These are phyloP conservation scores for Chrysoperla carnea DNA, from an alignment of 1,140 invertebrate species.

Conservation along the genomic window DNA sequence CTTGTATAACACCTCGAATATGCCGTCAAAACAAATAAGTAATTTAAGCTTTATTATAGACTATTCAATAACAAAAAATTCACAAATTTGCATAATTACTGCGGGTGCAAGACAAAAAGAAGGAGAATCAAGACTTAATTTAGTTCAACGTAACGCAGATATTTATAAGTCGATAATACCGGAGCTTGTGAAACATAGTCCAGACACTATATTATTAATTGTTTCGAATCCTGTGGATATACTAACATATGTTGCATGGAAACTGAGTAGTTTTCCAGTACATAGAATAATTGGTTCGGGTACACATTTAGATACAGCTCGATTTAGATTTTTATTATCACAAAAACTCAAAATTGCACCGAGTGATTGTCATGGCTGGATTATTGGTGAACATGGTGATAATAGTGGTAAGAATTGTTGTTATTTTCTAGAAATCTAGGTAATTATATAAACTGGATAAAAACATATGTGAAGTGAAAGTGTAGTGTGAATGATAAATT, in stretches of 20 bases:
- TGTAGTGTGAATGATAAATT: too few relatives aligned
- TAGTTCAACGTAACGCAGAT: constrained; percentile 79
- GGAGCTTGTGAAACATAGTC: constrained; percentile 65
- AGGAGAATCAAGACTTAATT: constrained; percentile 61
- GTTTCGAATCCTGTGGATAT: constrained; percentile 86
- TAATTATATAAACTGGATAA: too few relatives aligned
- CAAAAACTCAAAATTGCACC: constrained; percentile 63
- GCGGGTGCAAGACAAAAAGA: constrained; percentile 77
- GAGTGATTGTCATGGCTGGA: constrained; percentile 71
- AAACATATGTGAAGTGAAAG: too few relatives aligned
- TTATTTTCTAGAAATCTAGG: too few relatives aligned
- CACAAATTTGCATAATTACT: constrained; percentile 70
- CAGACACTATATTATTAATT: constrained; percentile 70
- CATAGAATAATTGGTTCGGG: constrained; percentile 78
- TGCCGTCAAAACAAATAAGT: too few relatives aligned
- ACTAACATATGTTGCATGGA: constrained; percentile 85
- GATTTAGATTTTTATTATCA: constrained; percentile 74
- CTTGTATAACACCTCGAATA: too few relatives aligned
- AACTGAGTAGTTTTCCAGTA: constrained; percentile 70
- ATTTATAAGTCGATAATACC: constrained; percentile 77
- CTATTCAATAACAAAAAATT: constrained; percentile 24
- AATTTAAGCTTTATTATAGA: too few relatives aligned
- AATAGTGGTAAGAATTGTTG: constrained; percentile 38
- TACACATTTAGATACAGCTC: constrained; percentile 76
- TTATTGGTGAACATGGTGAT: constrained; percentile 77